Percentiles rank a stretch among this genome's conserved stretches.
phyloP scores from a whole-genome alignment of 1,140 invertebrate genomes.

The Triops longicaudatus region DNA sequence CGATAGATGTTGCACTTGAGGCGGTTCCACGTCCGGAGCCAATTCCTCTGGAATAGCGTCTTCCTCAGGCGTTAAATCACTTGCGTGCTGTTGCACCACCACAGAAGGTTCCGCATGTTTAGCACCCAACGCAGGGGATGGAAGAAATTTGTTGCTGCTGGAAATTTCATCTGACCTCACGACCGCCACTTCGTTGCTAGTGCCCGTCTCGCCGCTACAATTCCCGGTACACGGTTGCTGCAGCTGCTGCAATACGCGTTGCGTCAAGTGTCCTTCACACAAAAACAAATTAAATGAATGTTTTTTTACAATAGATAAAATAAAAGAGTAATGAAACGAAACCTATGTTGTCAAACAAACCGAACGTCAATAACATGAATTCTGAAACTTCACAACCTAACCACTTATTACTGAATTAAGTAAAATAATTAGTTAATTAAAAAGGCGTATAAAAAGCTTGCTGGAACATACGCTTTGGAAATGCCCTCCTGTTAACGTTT shows the following conservation, averaged over 20 bases:
- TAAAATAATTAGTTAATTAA: too few species aligned
- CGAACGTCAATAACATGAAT: too few species aligned
- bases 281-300: neutral
- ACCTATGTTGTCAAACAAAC: too few species aligned
- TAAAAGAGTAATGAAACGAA: too few species aligned
- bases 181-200: neutral
- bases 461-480: too few species aligned
- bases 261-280: neutral
- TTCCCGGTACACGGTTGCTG: neutral
- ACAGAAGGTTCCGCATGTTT: neutral
- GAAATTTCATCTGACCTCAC: neutral
- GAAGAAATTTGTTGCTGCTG: neutral
- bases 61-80: neutral
- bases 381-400: too few species aligned
- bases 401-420: too few species aligned
- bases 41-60: slow-evolving; percentile 1
- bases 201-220: neutral
- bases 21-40: slow-evolving; percentile 4
- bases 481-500: too few species aligned
- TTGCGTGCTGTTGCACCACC: neutral
- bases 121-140: neutral
- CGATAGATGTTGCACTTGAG: neutral
- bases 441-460: too few species aligned
- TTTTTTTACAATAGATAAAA: too few species aligned
- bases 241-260: neutral